Base-by-base conservation (phyloP, 2,797 vertebrate species). In the Gadopsis bispinosus region DNA sequence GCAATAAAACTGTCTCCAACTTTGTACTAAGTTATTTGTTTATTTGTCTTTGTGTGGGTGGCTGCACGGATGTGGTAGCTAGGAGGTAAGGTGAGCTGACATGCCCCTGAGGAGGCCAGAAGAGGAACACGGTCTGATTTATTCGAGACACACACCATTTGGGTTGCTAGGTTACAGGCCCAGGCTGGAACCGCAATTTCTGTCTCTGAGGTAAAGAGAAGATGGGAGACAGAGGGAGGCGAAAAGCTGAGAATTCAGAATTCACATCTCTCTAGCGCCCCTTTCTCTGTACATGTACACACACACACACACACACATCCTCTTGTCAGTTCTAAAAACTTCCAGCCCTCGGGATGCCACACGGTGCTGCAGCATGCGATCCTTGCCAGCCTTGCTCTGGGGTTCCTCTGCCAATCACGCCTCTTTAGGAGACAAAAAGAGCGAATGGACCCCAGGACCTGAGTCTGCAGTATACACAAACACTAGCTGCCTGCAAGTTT, bases 141-240 rank as follows among this genome's bases (percentile, higher is more conserved):
- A 92, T 90, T 89, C 88, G 88, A 86, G 77, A 89, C 84, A 77
- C 83, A 86, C 87, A 87, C 75, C 82, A 85, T 91, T 92, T 88
- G 76, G 88, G 91, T 94, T 94, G 92, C 92, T 93, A 90, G 87
- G 92, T 82, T 92, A 93, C 91, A 75, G 85, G 75, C 80, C 86
- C 53, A 53, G 84, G 56, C 79, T 83, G 73, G 79, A 88, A 87
- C 83, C 17, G 19, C 87, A 85, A 82, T 86, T 85, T 90, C 73
- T 75, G 60, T 82, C 66, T 75, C 73, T 84, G 80, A 89, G 78
- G 71, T 86, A 62, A 88, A 50, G 69, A 75, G 53, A 68, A 69
- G 45, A 53, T 70, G 53, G n/a, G 14, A 74, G 48, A 80, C 20
- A 13, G 17, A 62, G 6, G 85, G 51, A 72, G 54, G 19, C 13